Base-by-base conservation (phyloP, 2,113 vertebrate species). In the Actenoides hombroni region DNA sequence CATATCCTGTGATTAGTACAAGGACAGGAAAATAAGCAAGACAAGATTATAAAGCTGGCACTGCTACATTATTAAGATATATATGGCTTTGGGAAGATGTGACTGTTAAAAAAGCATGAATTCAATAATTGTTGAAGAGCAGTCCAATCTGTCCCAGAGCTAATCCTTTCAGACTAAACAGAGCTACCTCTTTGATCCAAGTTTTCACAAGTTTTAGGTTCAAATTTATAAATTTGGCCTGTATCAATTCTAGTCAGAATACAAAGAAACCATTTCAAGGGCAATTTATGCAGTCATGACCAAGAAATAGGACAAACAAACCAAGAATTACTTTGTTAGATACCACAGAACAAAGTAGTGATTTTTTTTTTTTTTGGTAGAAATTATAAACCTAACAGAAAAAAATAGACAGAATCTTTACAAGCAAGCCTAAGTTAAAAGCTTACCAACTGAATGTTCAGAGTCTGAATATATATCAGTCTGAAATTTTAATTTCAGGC, bases 81-180 rank as follows among this genome's bases (percentile, higher is more conserved):
- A 57, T 0, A 0, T 61, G 17, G 28, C 39, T 86, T 80, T 90
- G 63, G 57, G 67, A 81, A 73, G 39, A 51, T 0, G 1, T 26
- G 10, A 5, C 37, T 51, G 13, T 56, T 88, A 33, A 76, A 83
- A 85, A 83, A 73, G 5, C 9, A 46, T 49, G 24, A 63, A 53
- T 79, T 76, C 40, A 80, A 13, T 33, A 4, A 21, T 40, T 51
- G 16, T 6, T 73, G 48, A 83, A 92, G 28, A 59, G n/a, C 40
- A 71, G 33, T 5, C 4, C 4, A 18, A 51, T 79, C 20, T 2
- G 0, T 48, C 16, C 39, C 42, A 78, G 54, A 37, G 37, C 40
- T 59, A 81, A 77, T 37, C 24, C 26, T 86, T 90, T 80, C 68
- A 93, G 56, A 51, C 39, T 65, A 61, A 83, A 60, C 28, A 91